phyloP scores from a whole-genome alignment of 2,888 invertebrate genomes.

The Ischnus inquisitorius region DNA sequence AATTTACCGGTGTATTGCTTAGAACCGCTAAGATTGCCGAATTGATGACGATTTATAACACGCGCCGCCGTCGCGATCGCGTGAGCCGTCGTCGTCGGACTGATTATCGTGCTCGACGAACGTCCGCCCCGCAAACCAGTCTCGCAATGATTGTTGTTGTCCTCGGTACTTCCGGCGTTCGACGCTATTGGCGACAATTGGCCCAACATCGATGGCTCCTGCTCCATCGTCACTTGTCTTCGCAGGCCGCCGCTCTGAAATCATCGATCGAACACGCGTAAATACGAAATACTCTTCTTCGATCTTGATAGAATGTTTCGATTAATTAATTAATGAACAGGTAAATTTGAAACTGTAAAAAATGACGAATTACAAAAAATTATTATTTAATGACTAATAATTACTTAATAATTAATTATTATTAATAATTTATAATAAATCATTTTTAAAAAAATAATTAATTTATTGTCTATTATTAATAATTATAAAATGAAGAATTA shows the following conservation, averaged over 20 bases:
- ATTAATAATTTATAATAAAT: no score
- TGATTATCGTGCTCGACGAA: constrained; percentile 84
- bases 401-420: no score
- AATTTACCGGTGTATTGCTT: constrained; percentile 84
- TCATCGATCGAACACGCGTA: constrained; percentile 24
- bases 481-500: no score
- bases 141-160: constrained; percentile 84
- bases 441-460: no score
- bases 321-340: no score
- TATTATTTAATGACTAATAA: no score
- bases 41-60: constrained; percentile 91
- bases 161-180: constrained; percentile 73
- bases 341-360: no score
- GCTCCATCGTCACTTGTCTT: constrained; percentile 78
- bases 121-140: constrained; percentile 85
- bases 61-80: constrained; percentile 91
- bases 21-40: constrained; percentile 87
- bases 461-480: no score
- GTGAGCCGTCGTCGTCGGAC: constrained; percentile 85
- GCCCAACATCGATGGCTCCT: constrained; percentile 76
- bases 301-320: no score
- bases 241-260: constrained; percentile 81
- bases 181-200: constrained; percentile 64
- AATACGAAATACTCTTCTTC: neutral
- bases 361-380: no score